Evolutionary conservation across 1,140 invertebrate genomes (phyloP).

Genomic region (Maniola jurtina): DNA sequence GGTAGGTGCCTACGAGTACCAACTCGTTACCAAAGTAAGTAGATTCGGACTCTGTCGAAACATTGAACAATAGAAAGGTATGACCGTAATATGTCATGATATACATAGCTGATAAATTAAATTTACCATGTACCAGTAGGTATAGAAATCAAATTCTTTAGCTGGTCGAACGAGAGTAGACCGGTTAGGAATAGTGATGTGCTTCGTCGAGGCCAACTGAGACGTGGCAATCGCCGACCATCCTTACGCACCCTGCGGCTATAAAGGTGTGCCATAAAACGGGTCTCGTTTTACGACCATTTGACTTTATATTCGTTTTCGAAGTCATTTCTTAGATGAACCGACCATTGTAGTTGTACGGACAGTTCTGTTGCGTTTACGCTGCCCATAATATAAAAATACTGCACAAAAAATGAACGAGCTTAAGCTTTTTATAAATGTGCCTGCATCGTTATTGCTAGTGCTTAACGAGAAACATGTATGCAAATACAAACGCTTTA

Average conservation of each 20-base stretch:
- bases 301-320: constrained; percentile 74
- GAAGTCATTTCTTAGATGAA: constrained; percentile 65
- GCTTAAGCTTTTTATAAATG: constrained; percentile 14
- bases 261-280: constrained; percentile 75
- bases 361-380: constrained; percentile 48
- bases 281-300: constrained; percentile 73
- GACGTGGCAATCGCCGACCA: constrained; percentile 58
- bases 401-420: constrained; percentile 40
- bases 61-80: constrained; percentile 12
- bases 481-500: constrained; percentile 10
- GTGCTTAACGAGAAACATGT: constrained; percentile 13
- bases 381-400: constrained; percentile 57
- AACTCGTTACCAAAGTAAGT: background rate
- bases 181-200: constrained; percentile 29
- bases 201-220: constrained; percentile 30
- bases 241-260: constrained; percentile 66
- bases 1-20: background rate
- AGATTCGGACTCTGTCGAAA: constrained; percentile 4
- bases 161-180: constrained; percentile 24
- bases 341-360: constrained; percentile 67
- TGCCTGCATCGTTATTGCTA: constrained; percentile 1
- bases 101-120: constrained; percentile 11
- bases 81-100: constrained; percentile 14
- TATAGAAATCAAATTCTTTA: constrained; percentile 24
- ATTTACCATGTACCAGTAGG: constrained; percentile 9